Base-by-base conservation (phyloP, 2,113 vertebrate genomes). In the Sylvilagus bachmani region DNA sequence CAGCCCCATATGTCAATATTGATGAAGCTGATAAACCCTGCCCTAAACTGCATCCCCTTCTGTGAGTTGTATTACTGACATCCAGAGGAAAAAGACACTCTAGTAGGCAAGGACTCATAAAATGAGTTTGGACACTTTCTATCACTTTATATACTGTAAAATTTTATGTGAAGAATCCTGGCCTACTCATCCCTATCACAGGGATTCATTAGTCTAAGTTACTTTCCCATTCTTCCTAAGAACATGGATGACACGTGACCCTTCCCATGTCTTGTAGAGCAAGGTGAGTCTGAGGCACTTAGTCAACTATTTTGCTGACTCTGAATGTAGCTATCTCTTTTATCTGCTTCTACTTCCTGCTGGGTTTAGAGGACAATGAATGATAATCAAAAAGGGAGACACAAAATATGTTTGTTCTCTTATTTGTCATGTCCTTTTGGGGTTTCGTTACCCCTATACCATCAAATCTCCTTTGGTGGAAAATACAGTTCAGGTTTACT, bases 71-170 rank as follows among this genome's bases (percentile, higher is more conserved):
- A 29, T 33, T 88, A 75, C 31, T 74, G 64, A 25, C n/a, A 27
- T 49, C 69, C 49, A 92, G 38, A 90, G 33, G 21, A 64, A 90
- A 70, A 94, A 49, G 19, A 29, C 16, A 33, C 31, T 74, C 25
- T 75, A 2, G 5, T 38, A 38, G 38, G 38, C 38, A 38, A 38
- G 38, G 10, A 69, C 3, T 93, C 36, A 87, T 58, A 90, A 94
- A 82, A 64, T 82, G 10, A 75, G 10, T 94, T 92, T 92, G 49
- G 64, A 94, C 38, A 29, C 1, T n/a, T 92, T 88, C 19, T 77
- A 44, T 3, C 1, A 84, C 80, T 85, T 84, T 62, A n/a, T 49
- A 80, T 89, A 66, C 17, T 92, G 55, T 69, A 85, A 87, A 75
- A 64, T 87, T 77, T 87, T 58, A 33, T 70, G 66, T 53, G 25